A percentile compares a stretch with the other conserved stretches of the same genome.
These are phyloP conservation scores for Ibycter americanus DNA, from an alignment of 2,797 vertebrate species.

Conservation along the genomic window DNA sequence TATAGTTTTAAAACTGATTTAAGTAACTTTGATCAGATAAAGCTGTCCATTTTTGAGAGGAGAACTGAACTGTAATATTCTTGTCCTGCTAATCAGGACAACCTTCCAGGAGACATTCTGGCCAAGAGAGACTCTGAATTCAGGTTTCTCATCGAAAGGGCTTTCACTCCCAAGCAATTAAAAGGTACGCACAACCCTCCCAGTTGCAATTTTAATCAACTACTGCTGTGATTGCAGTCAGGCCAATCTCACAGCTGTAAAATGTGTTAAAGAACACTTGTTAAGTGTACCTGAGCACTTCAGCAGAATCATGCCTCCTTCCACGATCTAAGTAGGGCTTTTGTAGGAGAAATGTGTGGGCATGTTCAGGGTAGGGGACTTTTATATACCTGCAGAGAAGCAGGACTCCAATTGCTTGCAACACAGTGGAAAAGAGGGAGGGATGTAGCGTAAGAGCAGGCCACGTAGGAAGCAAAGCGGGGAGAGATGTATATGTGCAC, in stretches of 20 bases:
- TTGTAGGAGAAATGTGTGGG: fast-evolving
- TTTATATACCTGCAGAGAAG: not conserved
- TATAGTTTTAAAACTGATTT: not conserved
- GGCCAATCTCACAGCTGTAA: not conserved
- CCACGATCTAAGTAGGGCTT: not conserved
- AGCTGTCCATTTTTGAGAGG: not conserved
- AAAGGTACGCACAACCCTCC: not conserved
- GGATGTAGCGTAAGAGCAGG: not conserved
- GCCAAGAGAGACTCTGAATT: not conserved
- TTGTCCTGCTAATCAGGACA: not conserved
- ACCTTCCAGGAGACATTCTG: not conserved
- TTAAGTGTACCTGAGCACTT: not conserved
- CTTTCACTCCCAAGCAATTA: not conserved
- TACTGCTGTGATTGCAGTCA: not conserved
- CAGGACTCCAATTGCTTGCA: not conserved
- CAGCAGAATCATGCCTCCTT: not conserved
- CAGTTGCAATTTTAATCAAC: not conserved
- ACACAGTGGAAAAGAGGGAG: not conserved
- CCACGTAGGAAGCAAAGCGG: not conserved
- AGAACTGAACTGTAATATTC: not conserved
- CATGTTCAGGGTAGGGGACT: not conserved
- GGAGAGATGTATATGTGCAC: not conserved
- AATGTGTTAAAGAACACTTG: not conserved
- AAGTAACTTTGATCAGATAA: not conserved
- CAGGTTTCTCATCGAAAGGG: not conserved